These are phyloP conservation scores for Poeciliopsis presidionis DNA, from an alignment of 2,797 vertebrate species.

Conservation along the genomic window DNA sequence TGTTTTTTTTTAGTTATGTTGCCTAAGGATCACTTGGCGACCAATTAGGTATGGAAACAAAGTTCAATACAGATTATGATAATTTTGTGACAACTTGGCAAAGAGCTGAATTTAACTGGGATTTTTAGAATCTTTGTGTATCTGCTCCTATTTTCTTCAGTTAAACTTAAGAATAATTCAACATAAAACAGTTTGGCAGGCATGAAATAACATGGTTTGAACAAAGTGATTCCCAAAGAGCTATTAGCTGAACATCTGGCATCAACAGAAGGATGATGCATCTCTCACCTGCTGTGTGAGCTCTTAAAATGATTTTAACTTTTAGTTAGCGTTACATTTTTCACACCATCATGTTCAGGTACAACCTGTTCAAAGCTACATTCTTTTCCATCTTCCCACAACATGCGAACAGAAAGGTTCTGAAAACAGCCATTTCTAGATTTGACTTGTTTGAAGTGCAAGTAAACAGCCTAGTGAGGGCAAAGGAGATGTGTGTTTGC, in stretches of 20 bases:
- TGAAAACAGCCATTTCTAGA: neutral
- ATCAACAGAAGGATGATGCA: neutral
- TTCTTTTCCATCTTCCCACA: neutral
- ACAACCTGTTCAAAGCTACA: neutral
- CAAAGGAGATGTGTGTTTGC: neutral
- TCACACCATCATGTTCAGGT: neutral
- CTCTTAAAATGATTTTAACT: neutral
- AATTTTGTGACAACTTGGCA: neutral
- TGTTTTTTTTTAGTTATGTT: neutral
- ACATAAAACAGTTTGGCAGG: neutral
- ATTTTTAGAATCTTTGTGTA: neutral
- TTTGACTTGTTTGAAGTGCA: neutral
- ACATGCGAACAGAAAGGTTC: neutral
- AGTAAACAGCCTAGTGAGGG: neutral
- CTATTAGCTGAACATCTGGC: neutral
- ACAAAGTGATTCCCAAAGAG: neutral
- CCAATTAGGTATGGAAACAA: neutral
- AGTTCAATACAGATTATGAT: neutral
- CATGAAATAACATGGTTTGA: neutral
- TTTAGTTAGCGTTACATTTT: neutral
- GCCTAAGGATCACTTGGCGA: neutral
- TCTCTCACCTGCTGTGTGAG: neutral
- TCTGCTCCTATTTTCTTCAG: neutral
- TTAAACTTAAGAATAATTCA: neutral
- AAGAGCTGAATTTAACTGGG: neutral